Base-by-base conservation (phyloP, 2,797 vertebrate genomes). In the Ibycter americanus region DNA sequence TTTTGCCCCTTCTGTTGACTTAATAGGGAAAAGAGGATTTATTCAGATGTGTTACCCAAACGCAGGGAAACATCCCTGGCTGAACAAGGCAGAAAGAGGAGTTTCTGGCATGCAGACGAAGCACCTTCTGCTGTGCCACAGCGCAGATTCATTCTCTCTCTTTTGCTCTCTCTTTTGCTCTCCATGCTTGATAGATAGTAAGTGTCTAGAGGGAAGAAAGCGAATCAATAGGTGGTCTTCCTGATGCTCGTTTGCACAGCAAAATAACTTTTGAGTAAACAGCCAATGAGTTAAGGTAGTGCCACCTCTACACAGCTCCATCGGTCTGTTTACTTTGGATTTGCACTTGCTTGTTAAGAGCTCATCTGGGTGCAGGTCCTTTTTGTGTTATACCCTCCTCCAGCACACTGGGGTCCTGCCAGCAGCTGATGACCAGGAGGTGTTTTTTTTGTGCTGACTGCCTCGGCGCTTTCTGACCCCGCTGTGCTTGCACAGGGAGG, bases 201-300 rank as follows among this genome's bases (percentile, higher is more conserved):
- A 96, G 71, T 79, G 93, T 97, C 92, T 93, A 78, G 83, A 76
- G 83, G 93, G 94, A 96, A 84, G 94, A 94, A 92, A 96, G 92
- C 1, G 23, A 96, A 97, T 97, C 95, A 32, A 87, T 92, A 95
- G 94, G 95, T 96, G 90, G 91, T 96, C 92, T 93, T 94, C 87
- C 86, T 96, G 91, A 92, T 71, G 95, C 62, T 95, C 27, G 5
- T 87, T 96, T 96, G 90, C 72, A 77, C 86, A 83, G 80, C 83
- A 77, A 94, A 97, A 74, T 94, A 73, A 96, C 96, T 97, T 95
- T 87, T 95, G 95, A 96, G 91, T 90, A 95, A 96, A 95, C 74
- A 93, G 59, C 34, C 91, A 55, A 71, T 62, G 87, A 93, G 77
- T 89, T 89, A 87, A 96, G 70, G 72, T 79, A 82, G 38, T 47